These are phyloP conservation scores for Fregetta grallaria DNA, from an alignment of 2,113 vertebrate genomes.

Conservation along the genomic window DNA sequence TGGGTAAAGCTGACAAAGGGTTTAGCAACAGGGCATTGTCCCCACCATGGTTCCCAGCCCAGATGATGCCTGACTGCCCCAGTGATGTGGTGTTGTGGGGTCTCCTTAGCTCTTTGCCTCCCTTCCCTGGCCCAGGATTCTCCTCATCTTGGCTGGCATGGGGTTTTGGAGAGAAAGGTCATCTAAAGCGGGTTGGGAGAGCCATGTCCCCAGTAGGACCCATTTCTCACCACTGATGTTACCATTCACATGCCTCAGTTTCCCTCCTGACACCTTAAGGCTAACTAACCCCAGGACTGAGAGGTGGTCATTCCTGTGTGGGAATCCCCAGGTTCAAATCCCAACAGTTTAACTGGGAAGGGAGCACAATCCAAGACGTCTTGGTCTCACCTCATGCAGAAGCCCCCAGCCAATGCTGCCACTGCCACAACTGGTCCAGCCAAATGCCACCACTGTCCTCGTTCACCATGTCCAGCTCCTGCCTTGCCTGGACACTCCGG, in stretches of 20 bases:
- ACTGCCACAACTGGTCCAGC: not conserved
- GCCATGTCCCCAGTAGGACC: not conserved
- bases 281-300: not conserved
- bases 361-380: not conserved
- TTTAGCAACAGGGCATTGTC: not conserved
- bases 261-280: not conserved
- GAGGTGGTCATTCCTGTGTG: not conserved
- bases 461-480: not conserved
- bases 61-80: not conserved
- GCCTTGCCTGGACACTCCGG: not conserved
- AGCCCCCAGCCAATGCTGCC: not conserved
- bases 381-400: not conserved
- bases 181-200: not conserved
- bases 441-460: not conserved
- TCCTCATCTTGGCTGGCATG: not conserved
- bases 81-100: not conserved
- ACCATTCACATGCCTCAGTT: not conserved
- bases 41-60: rapidly evolving
- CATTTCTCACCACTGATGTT: not conserved
- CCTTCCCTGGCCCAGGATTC: not conserved
- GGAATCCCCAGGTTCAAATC: not conserved
- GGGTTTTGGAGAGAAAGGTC: not conserved
- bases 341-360: not conserved
- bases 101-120: not conserved
- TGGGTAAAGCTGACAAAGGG: not conserved